Evolutionary conservation across 2,113 vertebrate species (phyloP).

Genomic region (Hypanus sabinus): DNA sequence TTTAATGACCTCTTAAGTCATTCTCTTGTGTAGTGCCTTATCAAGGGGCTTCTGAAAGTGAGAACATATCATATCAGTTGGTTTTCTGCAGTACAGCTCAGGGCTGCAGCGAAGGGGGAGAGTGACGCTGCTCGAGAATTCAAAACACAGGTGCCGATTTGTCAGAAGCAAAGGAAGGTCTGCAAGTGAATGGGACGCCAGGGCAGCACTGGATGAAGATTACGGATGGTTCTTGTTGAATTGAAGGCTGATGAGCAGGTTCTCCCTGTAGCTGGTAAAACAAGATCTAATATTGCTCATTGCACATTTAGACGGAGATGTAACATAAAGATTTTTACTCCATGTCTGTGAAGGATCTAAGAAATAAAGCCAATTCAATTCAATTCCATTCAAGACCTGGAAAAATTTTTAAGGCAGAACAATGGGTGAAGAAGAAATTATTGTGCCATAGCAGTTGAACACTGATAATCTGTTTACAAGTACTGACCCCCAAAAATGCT

Average conservation of each 20-base stretch:
- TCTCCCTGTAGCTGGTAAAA: neutral
- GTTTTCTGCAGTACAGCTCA: no score
- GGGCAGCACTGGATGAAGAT: neutral
- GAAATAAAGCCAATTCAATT: no score
- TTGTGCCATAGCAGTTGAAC: neutral
- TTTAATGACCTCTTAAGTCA: no score
- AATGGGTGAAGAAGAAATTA: neutral
- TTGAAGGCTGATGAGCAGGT: neutral
- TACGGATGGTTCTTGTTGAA: neutral
- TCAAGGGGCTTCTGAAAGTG: no score
- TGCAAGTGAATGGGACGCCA: neutral
- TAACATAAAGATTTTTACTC: no score
- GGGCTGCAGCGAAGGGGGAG: no score
- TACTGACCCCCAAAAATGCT: neutral
- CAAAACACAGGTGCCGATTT: neutral
- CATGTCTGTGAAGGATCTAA: no score
- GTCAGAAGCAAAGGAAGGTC: neutral
- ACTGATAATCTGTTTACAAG: neutral
- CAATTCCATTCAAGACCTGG: no score
- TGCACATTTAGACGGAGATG: no score
- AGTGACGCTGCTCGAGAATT: neutral
- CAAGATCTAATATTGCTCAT: no score
- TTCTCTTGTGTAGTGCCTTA: no score
- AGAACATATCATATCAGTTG: no score
- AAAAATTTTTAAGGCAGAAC: neutral